Evolutionary conservation across 2,888 invertebrate species (phyloP).

Genomic region (Schizotus pectinicornis): DNA sequence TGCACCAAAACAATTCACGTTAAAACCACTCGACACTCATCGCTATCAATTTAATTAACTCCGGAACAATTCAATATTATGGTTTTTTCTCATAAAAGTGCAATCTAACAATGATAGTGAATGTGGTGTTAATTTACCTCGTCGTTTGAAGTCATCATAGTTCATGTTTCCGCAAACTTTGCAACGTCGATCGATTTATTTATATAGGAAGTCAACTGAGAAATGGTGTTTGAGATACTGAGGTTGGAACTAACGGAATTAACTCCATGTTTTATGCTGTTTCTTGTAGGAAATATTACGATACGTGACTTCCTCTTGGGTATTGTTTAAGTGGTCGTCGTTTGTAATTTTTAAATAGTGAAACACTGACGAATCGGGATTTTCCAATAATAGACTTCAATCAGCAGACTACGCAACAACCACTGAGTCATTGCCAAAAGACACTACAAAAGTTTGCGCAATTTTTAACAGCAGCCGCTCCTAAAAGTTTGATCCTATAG

Average conservation of each 20-base stretch:
- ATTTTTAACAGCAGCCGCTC: no score
- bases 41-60: slow-evolving; percentile 2
- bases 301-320: slow-evolving; percentile 6
- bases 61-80: neutral
- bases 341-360: neutral
- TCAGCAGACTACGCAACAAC: no score
- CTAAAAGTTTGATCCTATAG: no score
- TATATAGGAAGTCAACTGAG: neutral
- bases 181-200: neutral
- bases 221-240: neutral
- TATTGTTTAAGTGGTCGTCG: slow-evolving; percentile 2
- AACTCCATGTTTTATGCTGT: neutral
- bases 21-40: neutral
- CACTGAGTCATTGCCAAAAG: no score
- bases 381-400: no score
- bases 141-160: neutral
- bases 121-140: neutral
- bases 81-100: neutral
- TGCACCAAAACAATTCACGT: neutral
- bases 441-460: no score
- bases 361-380: no score
- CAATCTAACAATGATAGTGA: neutral
- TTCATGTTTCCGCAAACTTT: neutral
- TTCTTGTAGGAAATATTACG: slow-evolving; percentile 6
- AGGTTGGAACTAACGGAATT: slow-evolving; percentile 2